Evolutionary conservation across 2,113 vertebrate genomes (phyloP).

Genomic region (Pelodiscus sinensis): DNA sequence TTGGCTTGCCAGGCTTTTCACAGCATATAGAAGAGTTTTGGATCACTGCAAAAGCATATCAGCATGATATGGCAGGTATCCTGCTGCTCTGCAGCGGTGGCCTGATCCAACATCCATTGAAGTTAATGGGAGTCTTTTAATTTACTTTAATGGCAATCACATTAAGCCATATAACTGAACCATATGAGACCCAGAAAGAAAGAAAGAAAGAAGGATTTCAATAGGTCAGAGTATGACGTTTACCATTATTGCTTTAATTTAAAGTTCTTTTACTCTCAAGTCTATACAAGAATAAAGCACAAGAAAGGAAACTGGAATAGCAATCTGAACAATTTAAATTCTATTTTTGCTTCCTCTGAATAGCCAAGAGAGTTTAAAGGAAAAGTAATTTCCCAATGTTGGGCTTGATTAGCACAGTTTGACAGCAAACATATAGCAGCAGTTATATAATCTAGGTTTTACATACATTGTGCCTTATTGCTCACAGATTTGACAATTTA

Average conservation of each 20-base stretch:
- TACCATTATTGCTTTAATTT: background rate
- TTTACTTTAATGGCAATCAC: background rate
- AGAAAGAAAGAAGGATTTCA: background rate
- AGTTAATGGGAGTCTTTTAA: background rate
- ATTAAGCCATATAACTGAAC: background rate
- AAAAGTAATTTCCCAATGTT: slow-evolving; percentile 24
- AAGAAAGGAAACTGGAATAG: background rate
- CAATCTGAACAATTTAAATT: background rate
- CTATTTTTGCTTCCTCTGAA: background rate
- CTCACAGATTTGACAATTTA: slow-evolving; percentile 12
- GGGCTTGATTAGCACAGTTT: background rate
- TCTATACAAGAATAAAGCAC: background rate
- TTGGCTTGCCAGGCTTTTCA: background rate
- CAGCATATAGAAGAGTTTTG: background rate
- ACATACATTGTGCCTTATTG: background rate
- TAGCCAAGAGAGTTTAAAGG: background rate
- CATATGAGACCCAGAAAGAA: background rate
- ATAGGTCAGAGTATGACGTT: background rate
- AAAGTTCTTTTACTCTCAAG: background rate
- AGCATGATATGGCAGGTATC: background rate
- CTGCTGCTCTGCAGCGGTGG: background rate
- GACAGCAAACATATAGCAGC: background rate
- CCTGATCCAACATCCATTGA: background rate
- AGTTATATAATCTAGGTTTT: background rate
- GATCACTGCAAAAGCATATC: background rate